These are phyloP conservation scores for Xylota segnis DNA, from an alignment of 2,888 invertebrate genomes.

Conservation along the genomic window DNA sequence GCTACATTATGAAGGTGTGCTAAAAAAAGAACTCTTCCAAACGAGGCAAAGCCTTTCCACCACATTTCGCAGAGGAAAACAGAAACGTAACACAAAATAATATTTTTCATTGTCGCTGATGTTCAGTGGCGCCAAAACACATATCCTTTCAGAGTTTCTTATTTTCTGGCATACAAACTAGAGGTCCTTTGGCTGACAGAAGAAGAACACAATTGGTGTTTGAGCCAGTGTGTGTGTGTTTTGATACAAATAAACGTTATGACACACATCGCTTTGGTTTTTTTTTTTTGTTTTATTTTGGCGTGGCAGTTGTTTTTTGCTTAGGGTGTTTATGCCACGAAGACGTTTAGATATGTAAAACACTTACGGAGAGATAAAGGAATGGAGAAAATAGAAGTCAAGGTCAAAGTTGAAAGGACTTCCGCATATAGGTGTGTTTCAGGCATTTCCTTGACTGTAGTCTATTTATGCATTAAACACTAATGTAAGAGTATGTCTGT, in stretches of 20 bases:
- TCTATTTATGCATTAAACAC: neutral
- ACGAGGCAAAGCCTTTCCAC: conserved; percentile 15
- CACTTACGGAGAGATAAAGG: conserved; percentile 1
- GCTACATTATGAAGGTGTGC: conserved; percentile 17
- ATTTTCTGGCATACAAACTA: conserved; percentile 8
- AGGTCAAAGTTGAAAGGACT: conserved; percentile 52
- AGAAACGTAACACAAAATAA: too few species aligned
- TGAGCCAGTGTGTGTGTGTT: conserved; percentile 9
- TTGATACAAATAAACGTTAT: conserved; percentile 5
- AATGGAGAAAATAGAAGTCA: conserved; percentile 25
- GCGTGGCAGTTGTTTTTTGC: conserved; percentile 10
- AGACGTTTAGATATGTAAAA: conserved; percentile 18
- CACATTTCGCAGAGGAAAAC: neutral
- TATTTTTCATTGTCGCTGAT: conserved; percentile 7
- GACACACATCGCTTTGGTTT: neutral
- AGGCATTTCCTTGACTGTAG: neutral
- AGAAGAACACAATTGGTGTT: conserved; percentile 3
- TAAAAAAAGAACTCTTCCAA: conserved; percentile 13
- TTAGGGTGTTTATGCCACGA: neutral
- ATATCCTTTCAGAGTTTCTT: conserved; percentile 14
- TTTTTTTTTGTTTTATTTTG: neutral
- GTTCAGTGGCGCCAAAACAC: conserved; percentile 17
- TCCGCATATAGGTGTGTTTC: neutral
- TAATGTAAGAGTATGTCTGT: too few species aligned
- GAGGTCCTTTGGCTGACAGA: conserved; percentile 20